Conservation (phyloP, 2,113 vertebrate genomes). For the Muntiacus reevesi region DNA sequence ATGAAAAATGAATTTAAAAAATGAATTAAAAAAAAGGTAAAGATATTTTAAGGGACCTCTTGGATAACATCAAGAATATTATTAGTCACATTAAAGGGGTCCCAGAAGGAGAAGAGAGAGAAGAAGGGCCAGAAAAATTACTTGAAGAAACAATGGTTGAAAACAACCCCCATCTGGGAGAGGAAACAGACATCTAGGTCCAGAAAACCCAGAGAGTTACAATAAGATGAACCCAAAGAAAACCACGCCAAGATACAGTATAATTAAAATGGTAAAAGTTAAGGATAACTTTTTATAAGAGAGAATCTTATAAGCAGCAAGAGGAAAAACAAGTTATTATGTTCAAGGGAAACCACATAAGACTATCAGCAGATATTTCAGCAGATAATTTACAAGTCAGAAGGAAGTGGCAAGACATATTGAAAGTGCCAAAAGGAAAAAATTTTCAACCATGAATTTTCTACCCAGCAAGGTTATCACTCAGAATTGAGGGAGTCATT, state of each 20-base stretch:
- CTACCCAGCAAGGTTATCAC: background rate
- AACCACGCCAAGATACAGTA: background rate
- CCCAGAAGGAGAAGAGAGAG: background rate
- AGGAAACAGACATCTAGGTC: background rate
- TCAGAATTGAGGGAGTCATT: background rate
- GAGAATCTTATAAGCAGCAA: background rate
- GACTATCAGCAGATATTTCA: background rate
- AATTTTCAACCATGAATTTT: background rate
- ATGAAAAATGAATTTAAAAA: background rate
- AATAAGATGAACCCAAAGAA: background rate
- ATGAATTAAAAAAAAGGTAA: background rate
- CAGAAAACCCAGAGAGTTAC: background rate
- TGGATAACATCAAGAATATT: background rate
- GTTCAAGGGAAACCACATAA: background rate
- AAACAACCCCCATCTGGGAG: background rate
- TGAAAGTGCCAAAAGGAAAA: background rate
- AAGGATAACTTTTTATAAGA: background rate
- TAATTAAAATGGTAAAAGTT: background rate
- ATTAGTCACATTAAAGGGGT: background rate
- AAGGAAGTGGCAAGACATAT: background rate
- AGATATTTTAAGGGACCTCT: background rate
- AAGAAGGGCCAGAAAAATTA: background rate
- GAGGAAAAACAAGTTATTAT: background rate
- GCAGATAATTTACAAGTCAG: background rate
- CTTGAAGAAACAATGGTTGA: background rate